Percentiles rank a stretch among this genome's conserved stretches.
phyloP scores from a whole-genome alignment of 2,113 vertebrate species.

The Malurus melanocephalus region DNA sequence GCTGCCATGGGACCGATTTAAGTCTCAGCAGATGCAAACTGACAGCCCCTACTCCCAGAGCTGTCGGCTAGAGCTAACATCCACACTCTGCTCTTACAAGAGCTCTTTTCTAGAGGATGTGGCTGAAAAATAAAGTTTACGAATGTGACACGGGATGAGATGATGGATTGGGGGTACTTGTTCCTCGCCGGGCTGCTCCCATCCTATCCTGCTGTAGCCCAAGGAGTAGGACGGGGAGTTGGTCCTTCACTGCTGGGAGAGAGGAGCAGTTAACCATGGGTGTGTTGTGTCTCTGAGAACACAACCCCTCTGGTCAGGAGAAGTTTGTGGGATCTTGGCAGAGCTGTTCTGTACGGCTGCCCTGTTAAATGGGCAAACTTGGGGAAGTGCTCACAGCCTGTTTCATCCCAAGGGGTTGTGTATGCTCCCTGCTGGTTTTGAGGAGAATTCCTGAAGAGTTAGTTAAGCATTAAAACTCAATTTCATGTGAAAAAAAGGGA shows the following conservation, averaged over 20 bases:
- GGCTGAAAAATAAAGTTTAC: slow-evolving; percentile 22
- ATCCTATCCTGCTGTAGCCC: neutral
- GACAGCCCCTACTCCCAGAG: slow-evolving; percentile 6
- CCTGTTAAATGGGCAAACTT: neutral
- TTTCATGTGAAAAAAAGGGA: neutral
- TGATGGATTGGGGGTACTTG: neutral
- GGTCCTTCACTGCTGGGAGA: neutral
- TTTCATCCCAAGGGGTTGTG: neutral
- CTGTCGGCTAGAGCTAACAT: neutral
- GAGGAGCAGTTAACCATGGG: neutral
- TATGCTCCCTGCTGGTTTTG: neutral
- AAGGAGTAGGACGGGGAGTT: neutral
- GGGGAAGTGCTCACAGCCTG: neutral
- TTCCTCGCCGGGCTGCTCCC: neutral
- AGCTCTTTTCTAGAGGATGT: neutral
- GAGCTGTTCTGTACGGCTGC: neutral
- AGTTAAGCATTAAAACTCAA: neutral
- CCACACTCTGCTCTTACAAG: neutral
- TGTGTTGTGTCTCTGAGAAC: neutral
- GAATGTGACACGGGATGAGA: neutral
- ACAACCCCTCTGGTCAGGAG: neutral
- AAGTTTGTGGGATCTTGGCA: neutral
- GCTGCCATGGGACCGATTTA: slow-evolving; percentile 2
- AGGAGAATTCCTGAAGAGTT: neutral
- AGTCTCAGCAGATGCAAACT: neutral